Conservation (phyloP, 2,888 invertebrate species). For the Laothoe populi region DNA sequence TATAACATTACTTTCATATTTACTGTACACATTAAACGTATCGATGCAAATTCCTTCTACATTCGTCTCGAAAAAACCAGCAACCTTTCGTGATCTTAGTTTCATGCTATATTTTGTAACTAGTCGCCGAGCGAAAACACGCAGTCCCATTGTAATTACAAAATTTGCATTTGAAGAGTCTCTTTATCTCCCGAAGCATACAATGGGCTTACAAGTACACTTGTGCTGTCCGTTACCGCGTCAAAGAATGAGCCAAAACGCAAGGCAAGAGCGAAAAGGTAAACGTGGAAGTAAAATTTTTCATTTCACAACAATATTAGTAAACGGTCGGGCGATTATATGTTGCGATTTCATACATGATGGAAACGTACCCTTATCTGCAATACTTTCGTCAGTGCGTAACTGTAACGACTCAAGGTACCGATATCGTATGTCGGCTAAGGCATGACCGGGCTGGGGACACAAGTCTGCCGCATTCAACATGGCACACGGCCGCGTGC, state of each 20-base stretch:
- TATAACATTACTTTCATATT: neutral
- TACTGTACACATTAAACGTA: conserved; percentile 10
- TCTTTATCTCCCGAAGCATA: neutral
- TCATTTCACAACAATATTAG: conserved; percentile 22
- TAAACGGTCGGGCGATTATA: conserved; percentile 19
- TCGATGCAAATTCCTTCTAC: conserved; percentile 17
- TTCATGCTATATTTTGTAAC: neutral
- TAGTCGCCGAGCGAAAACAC: conserved; percentile 5
- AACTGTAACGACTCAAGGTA: conserved; percentile 22
- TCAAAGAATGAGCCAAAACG: neutral
- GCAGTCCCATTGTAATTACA: conserved; percentile 10
- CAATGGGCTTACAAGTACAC: neutral
- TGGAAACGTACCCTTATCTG: conserved; percentile 22
- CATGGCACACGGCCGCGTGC: neutral
- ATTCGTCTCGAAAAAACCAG: neutral
- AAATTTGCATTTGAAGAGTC: conserved; percentile 11
- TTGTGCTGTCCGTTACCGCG: neutral
- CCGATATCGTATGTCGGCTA: conserved; percentile 23
- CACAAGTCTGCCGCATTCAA: too few species aligned
- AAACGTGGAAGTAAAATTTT: conserved; percentile 4
- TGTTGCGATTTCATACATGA: conserved; percentile 23
- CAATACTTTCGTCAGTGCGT: conserved; percentile 22
- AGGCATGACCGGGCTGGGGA: conserved; percentile 2
- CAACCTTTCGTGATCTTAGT: neutral
- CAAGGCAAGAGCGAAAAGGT: neutral